A percentile compares a stretch with the other conserved stretches of the same genome.
These are phyloP conservation scores for Sycophaga agraensis DNA, from an alignment of 1,140 invertebrate species.

Conservation along the genomic window DNA sequence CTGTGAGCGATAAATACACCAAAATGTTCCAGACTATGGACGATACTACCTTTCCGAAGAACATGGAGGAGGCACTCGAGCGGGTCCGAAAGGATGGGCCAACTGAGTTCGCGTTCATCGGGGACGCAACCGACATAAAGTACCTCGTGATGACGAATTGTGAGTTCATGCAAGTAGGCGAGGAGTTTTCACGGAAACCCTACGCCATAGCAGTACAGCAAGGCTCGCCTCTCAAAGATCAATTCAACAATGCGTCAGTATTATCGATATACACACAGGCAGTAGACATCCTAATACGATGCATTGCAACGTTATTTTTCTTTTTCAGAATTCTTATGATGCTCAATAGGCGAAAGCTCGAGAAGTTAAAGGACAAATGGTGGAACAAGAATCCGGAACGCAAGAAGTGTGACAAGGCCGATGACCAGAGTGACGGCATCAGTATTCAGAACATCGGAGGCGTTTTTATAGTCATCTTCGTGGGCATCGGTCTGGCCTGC, in stretches of 20 bases:
- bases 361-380: slow-evolving; percentile 93
- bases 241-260: slow-evolving; percentile 85
- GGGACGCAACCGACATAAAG: slow-evolving; percentile 90
- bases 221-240: slow-evolving; percentile 88
- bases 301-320: no score
- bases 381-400: slow-evolving; percentile 85
- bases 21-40: slow-evolving; percentile 99
- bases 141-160: slow-evolving; percentile 87
- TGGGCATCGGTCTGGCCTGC: slow-evolving; percentile 88
- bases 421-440: slow-evolving; percentile 93
- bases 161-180: slow-evolving; percentile 86
- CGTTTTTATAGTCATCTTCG: slow-evolving; percentile 95
- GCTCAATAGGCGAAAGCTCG: slow-evolving; percentile 87
- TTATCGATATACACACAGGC: no score
- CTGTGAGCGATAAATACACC: slow-evolving; percentile 96
- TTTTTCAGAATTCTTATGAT: slow-evolving; percentile 82
- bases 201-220: slow-evolving; percentile 96
- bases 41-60: slow-evolving; percentile 78
- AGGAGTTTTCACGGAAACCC: slow-evolving; percentile 95
- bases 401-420: slow-evolving; percentile 80
- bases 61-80: slow-evolving; percentile 74
- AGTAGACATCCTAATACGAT: no score
- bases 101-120: slow-evolving; percentile 89
- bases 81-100: slow-evolving; percentile 71
- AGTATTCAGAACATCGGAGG: slow-evolving; percentile 97